Base-by-base conservation (phyloP, 2,888 invertebrate species). In the Lymantria monacha region DNA sequence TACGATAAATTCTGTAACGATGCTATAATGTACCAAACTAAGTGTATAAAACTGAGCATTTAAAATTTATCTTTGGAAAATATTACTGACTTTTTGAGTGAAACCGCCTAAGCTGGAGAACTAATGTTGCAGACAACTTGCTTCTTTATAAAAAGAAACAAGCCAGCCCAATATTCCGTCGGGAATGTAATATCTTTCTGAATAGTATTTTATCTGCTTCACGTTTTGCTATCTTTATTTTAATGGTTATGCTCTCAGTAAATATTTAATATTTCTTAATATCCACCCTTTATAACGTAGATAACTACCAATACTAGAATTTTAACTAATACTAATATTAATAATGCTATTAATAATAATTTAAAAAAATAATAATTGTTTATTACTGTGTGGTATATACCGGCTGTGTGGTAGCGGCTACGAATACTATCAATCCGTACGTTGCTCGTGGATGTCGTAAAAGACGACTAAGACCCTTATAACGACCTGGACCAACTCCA, bases 11-110 rank as follows among this genome's bases (percentile, higher is more conserved):
- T 75, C 69, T 51, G 54, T 61, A 57, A 66, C 63, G 72, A 70
- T 66, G 71, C 72, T 67, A 75, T 83, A 81, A 84, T 82, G 82
- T 79, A 80, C 73, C 80, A 81, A 84, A 83, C 83, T 83, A 83
- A 80, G 79, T 76, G 76, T 82, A 79, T 81, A 80, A 81, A 83
- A 83, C 57, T 67, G 58, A 72, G 76, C 79, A 83, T 86, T 85
- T 79, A 83, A 83, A 85, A 84, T 86, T 85, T 85, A 86, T 85
- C 79, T 81, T 77, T 74, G 75, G 82, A 83, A 85, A 85, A 85
- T 86, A 85, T 85, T 83, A 80, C 83, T 78, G 57, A 78, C 74
- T 83, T 83, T 79, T 77, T 73, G 75, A 62, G 67, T 72, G 67
- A 66, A 76, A 71, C 68, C 70, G 70, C 80, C 79, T 81, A 79